Evolutionary conservation across 2,113 vertebrate species (phyloP).

Genomic region (Dryoscopus gambensis): DNA sequence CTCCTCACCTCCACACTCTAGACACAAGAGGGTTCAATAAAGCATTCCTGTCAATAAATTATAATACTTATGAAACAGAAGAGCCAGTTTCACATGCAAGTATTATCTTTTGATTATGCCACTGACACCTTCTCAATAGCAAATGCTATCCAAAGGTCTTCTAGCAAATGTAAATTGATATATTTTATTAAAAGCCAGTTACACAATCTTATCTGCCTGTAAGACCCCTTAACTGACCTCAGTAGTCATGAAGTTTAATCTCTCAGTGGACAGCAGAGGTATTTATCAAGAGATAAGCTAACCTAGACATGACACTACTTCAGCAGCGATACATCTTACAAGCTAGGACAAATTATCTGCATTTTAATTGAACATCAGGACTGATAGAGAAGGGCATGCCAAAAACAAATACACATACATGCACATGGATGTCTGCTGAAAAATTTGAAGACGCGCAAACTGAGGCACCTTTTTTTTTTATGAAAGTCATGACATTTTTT

Average conservation of each 20-base stretch:
- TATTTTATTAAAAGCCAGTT: neutral
- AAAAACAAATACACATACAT: neutral
- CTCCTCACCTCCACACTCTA: constrained; percentile 5
- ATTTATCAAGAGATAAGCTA: constrained; percentile 47
- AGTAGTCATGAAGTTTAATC: constrained; percentile 29
- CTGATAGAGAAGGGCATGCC: neutral
- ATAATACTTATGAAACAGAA: neutral
- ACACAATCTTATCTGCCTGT: neutral
- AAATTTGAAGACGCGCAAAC: neutral
- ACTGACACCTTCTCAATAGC: neutral
- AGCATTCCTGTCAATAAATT: constrained; percentile 8
- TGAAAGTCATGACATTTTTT: neutral
- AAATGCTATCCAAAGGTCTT: neutral
- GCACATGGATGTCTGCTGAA: neutral
- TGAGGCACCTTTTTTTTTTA: neutral
- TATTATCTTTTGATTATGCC: neutral
- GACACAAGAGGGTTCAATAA: constrained; percentile 46
- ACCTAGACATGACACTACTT: constrained; percentile 24
- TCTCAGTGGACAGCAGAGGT: constrained; percentile 18
- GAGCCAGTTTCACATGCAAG: neutral
- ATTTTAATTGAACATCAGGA: constrained; percentile 47
- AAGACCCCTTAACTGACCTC: constrained; percentile 17
- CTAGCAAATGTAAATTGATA: neutral
- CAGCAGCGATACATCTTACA: constrained; percentile 45
- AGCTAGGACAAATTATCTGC: constrained; percentile 25